Evolutionary conservation across 2,888 invertebrate genomes (phyloP).

Genomic region (Sinelater perroti): DNA sequence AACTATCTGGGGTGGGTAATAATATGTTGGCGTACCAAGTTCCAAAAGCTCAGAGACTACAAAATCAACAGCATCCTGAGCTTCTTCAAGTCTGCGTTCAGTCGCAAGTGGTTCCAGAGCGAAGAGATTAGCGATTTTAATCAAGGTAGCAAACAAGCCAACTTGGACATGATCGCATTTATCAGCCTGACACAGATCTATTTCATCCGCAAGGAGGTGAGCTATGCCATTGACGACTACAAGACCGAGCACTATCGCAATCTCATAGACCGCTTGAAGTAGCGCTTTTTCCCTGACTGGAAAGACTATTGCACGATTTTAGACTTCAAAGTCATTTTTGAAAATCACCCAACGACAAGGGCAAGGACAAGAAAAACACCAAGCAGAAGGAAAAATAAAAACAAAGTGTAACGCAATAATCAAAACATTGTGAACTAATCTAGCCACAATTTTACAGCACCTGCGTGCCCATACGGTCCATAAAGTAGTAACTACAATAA

Average conservation of each 20-base stretch:
- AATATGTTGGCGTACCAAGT: constrained; percentile 91
- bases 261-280: constrained; percentile 89
- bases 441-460: constrained; percentile 63
- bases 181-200: constrained; percentile 91
- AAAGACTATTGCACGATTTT: constrained; percentile 86
- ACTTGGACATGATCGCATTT: constrained; percentile 94
- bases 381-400: constrained; percentile 83
- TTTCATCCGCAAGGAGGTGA: constrained; percentile 89
- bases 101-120: constrained; percentile 82
- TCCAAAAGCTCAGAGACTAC: constrained; percentile 83
- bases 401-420: no score
- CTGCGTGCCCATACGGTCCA: constrained; percentile 75
- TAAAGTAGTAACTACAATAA: constrained; percentile 75
- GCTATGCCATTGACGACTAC: constrained; percentile 85
- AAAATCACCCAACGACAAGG: constrained; percentile 75
- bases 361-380: constrained; percentile 66
- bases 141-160: constrained; percentile 88
- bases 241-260: constrained; percentile 90
- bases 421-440: no score
- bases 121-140: constrained; percentile 93
- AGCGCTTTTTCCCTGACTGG: constrained; percentile 90
- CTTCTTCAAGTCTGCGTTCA: constrained; percentile 88
- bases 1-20: constrained; percentile 93
- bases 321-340: constrained; percentile 87
- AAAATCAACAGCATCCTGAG: constrained; percentile 89